Conservation (phyloP, 2,113 vertebrate species). For the Ammodytes marinus region DNA sequence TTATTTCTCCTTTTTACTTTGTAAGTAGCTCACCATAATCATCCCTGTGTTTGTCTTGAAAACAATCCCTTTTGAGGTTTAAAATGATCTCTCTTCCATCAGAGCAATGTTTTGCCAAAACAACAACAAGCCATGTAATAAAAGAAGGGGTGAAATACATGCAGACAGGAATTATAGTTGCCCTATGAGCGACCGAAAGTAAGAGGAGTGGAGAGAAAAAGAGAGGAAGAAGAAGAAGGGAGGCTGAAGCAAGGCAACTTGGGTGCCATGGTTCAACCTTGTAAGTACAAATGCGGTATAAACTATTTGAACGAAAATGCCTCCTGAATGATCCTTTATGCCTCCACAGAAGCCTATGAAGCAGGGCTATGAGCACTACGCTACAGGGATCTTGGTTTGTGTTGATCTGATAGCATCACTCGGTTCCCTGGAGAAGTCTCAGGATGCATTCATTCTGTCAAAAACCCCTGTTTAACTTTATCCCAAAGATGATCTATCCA, state of each 20-base stretch:
- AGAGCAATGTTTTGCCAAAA: background rate
- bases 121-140: background rate
- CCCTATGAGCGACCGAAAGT: background rate
- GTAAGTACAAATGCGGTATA: background rate
- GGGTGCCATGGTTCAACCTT: background rate
- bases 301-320: too few relatives aligned
- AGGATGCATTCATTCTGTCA: conserved; percentile 52
- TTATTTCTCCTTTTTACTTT: background rate
- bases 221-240: background rate
- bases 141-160: background rate
- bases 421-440: conserved; percentile 33
- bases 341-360: conserved; percentile 3
- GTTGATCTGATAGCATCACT: conserved; percentile 44
- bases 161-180: background rate
- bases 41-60: conserved; percentile 10
- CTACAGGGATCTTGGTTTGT: conserved; percentile 16
- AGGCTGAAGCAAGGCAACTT: background rate
- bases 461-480: conserved; percentile 46
- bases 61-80: conserved; percentile 11
- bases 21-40: background rate
- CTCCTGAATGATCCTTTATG: background rate
- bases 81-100: background rate
- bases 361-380: conserved; percentile 5
- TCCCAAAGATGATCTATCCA: conserved; percentile 27
- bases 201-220: background rate